Evolutionary conservation across 2,888 invertebrate genomes (phyloP), one percentile per base, ranked within the genome.

Genomic region (Rotaria magnacalcarata): DNA sequence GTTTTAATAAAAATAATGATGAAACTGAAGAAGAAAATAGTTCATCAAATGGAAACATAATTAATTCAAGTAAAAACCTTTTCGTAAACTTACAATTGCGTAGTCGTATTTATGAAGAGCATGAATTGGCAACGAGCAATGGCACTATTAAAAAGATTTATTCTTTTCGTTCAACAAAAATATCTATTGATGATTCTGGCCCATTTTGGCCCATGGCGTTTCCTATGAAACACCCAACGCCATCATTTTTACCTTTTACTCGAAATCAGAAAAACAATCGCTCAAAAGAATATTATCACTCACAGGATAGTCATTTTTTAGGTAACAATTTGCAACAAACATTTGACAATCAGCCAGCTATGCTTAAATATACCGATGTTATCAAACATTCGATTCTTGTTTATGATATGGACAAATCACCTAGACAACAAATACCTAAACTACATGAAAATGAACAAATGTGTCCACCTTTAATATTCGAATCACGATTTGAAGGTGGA

Each of bases 401-500:
- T 24, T 91, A 88, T 86, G 90, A 91, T 88, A 89, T 90, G 0
- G 90, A 91, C 84, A 88, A 89, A 24, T 90, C 89, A 86, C 88
- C 89, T 50, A 88, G 89, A 84, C 90, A 90, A 86, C 89, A 89
- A 84, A 2, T 21, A 19, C 87, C 86, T 54, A 89, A 90, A 2
- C 89, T 88, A 43, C 88, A 88, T 0, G 89, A 89, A 14, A 88
- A 89, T 3, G 89, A 89, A n/a, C 89, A 89, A 11, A 89, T 89
- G 84, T 89, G 89, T 87, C 91, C 91, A 8, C 89, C 90, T 7
- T 88, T 91, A 2, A 87, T 93, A 89, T 97, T 97, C 91, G 96
- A 97, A 91, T 96, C 96, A 11, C 93, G 96, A 88, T 97, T 97
- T 90, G 96, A 97, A 91, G 95, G 95, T 87, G 96, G 96, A 58